Base-by-base conservation (phyloP, 2,113 vertebrate species). In the Acanthisitta chloris region DNA sequence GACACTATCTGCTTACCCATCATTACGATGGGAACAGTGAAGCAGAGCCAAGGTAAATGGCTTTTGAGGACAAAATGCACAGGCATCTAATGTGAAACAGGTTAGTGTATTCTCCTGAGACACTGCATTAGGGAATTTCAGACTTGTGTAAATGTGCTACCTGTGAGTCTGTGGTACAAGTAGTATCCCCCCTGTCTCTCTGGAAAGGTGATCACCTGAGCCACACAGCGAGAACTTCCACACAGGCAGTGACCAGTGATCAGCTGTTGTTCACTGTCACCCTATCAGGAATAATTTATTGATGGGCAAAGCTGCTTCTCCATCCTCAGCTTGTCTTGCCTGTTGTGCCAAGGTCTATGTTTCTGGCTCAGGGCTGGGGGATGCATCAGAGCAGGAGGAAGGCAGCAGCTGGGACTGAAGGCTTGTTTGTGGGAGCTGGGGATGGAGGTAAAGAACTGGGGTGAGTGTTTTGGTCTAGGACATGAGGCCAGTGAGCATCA, bases 401-500 rank as follows among this genome's bases (percentile, higher is more conserved):
- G 45, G 61, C 69, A 49, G 70, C 43, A 42, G 14, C 3, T 81
- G 66, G 66, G 23, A 28, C 43, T 55, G 43, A 51, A 45, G 10
- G 57, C 8, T 49, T 21, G 1, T 45, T 36, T 71, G n/a, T 79
- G 52, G 61, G 31, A 33, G 4, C 2, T 58, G 67, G 40, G 59
- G n/a, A 42, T 81, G 82, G 43, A 81, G 69, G 21, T 78, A 48
- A 59, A 54, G 62, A 67, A 2, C 29, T 80, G 71, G 42, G 48
- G 16, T 17, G 52, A 43, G 38, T 62, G 58, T 69, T 88, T 46
- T 2, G 3, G 23, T 73, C 29, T 33, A 48, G 64, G 15, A 81
- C 33, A 26, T 0, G 0, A 29, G 26, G n/a, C 26, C 38, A 25
- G 36, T 8, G 23, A 58, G 62, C 31, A 3, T 15, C 3, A 0